Evolutionary conservation across 2,888 invertebrate species (phyloP).

Genomic region (Tineola bisselliella): DNA sequence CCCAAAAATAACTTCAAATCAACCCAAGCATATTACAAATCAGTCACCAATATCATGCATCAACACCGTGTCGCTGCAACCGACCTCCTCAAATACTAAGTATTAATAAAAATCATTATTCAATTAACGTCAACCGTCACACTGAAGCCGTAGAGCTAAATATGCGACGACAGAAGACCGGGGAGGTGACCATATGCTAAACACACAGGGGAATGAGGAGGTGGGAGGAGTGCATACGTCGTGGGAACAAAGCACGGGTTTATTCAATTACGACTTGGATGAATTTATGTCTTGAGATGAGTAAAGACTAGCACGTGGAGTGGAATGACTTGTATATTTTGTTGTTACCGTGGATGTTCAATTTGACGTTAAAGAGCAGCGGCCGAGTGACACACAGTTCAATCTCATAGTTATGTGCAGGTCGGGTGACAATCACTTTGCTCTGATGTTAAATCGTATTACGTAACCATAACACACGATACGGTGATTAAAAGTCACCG

Average conservation of each 20-base stretch:
- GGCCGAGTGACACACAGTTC: too few relatives aligned
- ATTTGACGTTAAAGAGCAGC: too few relatives aligned
- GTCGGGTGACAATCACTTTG: too few relatives aligned
- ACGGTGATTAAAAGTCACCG: too few relatives aligned
- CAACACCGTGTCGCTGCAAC: neutral
- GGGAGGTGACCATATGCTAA: slow-evolving; percentile 34
- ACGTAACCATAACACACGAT: too few relatives aligned
- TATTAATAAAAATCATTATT: neutral
- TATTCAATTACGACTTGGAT: neutral
- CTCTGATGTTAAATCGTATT: too few relatives aligned
- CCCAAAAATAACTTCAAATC: too few relatives aligned
- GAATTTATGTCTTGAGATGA: too few relatives aligned
- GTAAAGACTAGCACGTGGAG: too few relatives aligned
- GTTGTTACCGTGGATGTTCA: too few relatives aligned
- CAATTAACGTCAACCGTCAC: slow-evolving; percentile 24
- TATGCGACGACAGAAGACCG: slow-evolving; percentile 41
- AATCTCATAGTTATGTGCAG: too few relatives aligned
- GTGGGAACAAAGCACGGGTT: neutral
- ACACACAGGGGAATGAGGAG: neutral
- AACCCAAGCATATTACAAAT: neutral
- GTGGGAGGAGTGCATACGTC: neutral
- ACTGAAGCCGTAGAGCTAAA: slow-evolving; percentile 58
- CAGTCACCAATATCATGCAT: neutral
- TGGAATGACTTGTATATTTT: too few relatives aligned
- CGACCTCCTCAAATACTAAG: neutral